Evolutionary conservation across 2,797 vertebrate species (phyloP), one percentile per base, ranked within the genome.

Genomic region (Acrocephalus scirpaceus): DNA sequence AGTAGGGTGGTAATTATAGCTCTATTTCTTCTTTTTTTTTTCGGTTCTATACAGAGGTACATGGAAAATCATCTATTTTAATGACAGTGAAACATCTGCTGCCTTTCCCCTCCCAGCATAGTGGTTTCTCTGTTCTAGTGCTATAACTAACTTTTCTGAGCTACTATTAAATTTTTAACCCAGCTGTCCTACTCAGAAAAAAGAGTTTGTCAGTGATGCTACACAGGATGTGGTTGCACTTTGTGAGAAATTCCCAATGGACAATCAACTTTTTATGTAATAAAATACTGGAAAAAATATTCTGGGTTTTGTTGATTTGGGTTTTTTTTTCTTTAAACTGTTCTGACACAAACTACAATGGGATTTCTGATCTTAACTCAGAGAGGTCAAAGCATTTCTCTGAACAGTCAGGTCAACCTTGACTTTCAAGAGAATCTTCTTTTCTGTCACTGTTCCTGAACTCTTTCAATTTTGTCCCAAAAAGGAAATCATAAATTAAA

Each of bases 191-290:
- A 38, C 40, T 84, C 50, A 34, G 54, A 71, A 66, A 48, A 86
- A 72, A 6, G 4, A 47, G 9, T 66, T 85, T 89, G 44, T 69
- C 53, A 51, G 1, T 76, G 51, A 56, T 89, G 38, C 42, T 54
- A 54, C n/a, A 45, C 60, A 67, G 61, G 42, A 74, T 74, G n/a
- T 13, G 32, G 17, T 76, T 92, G 91, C 60, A 64, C 57, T 94
- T 60, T 64, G 86, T 72, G 56, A 91, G 78, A 29, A 58, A 79
- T 45, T 93, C 94, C 42, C 44, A 64, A 62, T 73, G 45, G 91
- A 95, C 89, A 95, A 90, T 95, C 81, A 92, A 54, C 47, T 69
- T 92, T 92, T 93, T 88, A 70, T 65, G 29, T 90, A 91, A 91
- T 92, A 94, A 95, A 96, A 93, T 61, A 61, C 3, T 36, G 20